These are phyloP conservation scores for Aplochiton taeniatus DNA, from an alignment of 2,797 vertebrate species.

Conservation along the genomic window DNA sequence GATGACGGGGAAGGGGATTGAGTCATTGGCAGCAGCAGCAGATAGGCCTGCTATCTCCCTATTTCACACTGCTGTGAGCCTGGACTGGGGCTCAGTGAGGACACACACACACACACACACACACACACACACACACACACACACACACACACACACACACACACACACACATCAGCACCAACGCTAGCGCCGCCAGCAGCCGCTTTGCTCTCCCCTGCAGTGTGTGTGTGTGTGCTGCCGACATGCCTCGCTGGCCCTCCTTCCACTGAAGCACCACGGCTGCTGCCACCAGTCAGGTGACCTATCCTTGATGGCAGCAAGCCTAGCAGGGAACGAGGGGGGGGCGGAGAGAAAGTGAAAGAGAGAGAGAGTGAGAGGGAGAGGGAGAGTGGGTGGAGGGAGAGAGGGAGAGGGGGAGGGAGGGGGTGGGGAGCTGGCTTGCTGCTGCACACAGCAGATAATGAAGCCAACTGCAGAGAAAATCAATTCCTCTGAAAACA, in stretches of 20 bases:
- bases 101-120: slow-evolving; percentile 26
- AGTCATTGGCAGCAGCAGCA: slow-evolving; percentile 43
- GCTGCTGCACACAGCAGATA: slow-evolving; percentile 42
- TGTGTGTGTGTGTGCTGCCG: neutral
- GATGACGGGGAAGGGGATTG: slow-evolving; percentile 24
- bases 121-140: slow-evolving; percentile 26
- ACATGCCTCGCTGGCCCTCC: neutral
- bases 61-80: slow-evolving; percentile 39
- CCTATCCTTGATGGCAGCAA: slow-evolving; percentile 35
- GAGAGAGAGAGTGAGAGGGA: slow-evolving; percentile 13
- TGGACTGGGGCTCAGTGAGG: slow-evolving; percentile 28
- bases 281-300: slow-evolving; percentile 36
- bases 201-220: neutral
- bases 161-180: slow-evolving; percentile 14
- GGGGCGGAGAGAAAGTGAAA: slow-evolving; percentile 8
- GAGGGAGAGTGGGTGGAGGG: slow-evolving; percentile 16
- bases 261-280: slow-evolving; percentile 23
- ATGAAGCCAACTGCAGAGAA: slow-evolving; percentile 38
- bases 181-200: neutral
- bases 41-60: slow-evolving; percentile 38
- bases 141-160: slow-evolving; percentile 21
- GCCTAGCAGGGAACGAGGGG: slow-evolving; percentile 26
- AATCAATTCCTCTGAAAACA: slow-evolving; percentile 24
- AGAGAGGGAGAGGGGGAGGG: slow-evolving; percentile 13
- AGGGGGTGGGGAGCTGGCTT: slow-evolving; percentile 19